Base-by-base conservation (phyloP, 2,888 invertebrate species). In the Pyrochroa serraticornis region DNA sequence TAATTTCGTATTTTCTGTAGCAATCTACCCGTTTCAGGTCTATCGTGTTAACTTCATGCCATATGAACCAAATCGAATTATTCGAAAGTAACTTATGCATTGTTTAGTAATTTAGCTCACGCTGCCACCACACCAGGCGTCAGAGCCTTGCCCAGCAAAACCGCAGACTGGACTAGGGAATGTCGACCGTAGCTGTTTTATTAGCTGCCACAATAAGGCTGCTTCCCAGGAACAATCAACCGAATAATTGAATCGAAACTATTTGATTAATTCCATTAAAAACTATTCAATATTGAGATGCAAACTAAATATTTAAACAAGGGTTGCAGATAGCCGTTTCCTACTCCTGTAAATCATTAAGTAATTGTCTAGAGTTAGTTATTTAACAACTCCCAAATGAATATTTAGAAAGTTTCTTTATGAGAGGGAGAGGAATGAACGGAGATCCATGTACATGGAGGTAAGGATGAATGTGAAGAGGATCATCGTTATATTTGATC, bases 101-200 rank as follows among this genome's bases (percentile, higher is more conserved):
- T 70, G 68, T 68, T 69, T 59, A 64, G 66, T 62, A 69, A 70
- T 68, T 66, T 65, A 60, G 53, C 57, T 58, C 58, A 37, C 42
- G 54, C 64, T 58, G 47, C 62, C 61, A 60, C 57, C 58, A 53
- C 49, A 36, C 51, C 33, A 51, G 65, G 62, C 64, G 64, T 60
- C 58, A 54, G 60, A 61, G 57, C 58, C 53, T 54, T 48, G 58
- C 45, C 56, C 60, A 54, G 50, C 38, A 44, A 49, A 43, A 64
- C 68, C 68, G 64, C 68, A 68, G 68, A 62, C 68, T 64, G 66
- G 66, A 66, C 66, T 58, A 36, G 44, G 53, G 54, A 49, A 58
- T 54, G 53, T 22, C 32, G 33, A 37, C 12, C 37, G 42, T 53
- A 56, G 60, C 57, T 55, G 59, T 57, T 60, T 62, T 66, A 68